Percentiles rank a stretch among this genome's conserved stretches.
Conservation (phyloP, 2,888 invertebrate genomes). For the Oscheius sp. region DNA sequence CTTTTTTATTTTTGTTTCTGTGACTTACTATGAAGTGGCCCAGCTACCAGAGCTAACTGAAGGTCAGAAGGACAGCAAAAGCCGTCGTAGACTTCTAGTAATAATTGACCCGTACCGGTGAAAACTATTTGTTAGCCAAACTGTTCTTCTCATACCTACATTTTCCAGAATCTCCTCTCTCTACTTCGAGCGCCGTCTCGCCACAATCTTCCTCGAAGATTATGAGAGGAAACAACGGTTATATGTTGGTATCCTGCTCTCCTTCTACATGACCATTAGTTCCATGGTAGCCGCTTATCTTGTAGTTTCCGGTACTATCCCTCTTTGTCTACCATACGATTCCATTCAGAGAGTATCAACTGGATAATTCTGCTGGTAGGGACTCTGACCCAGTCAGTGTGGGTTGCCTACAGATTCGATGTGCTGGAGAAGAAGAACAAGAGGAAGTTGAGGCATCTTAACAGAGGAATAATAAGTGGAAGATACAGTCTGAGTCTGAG, state of each 20-base stretch:
- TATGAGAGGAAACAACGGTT: conserved; percentile 8
- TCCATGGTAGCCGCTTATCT: conserved; percentile 5
- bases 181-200: conserved; percentile 22
- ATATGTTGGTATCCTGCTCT: conserved; percentile 4
- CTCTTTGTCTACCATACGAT: not conserved
- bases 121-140: too few relatives aligned
- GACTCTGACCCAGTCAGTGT: not conserved
- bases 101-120: too few relatives aligned
- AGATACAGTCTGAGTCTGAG: conserved; percentile 25
- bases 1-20: too few relatives aligned
- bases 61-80: too few relatives aligned
- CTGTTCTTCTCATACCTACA: too few relatives aligned
- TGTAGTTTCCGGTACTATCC: conserved; percentile 17
- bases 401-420: conserved; percentile 1
- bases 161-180: conserved; percentile 19
- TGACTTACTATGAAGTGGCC: too few relatives aligned
- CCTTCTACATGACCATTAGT: conserved; percentile 15
- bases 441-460: not conserved
- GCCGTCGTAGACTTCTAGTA: too few relatives aligned
- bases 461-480: not conserved
- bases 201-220: conserved; percentile 21
- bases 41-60: too few relatives aligned
- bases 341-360: not conserved
- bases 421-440: conserved; percentile 6
- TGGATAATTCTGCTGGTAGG: conserved; percentile 9